Conservation (phyloP, 92 coral and sea anemone species). For the Chrysogorgia sp. region DNA sequence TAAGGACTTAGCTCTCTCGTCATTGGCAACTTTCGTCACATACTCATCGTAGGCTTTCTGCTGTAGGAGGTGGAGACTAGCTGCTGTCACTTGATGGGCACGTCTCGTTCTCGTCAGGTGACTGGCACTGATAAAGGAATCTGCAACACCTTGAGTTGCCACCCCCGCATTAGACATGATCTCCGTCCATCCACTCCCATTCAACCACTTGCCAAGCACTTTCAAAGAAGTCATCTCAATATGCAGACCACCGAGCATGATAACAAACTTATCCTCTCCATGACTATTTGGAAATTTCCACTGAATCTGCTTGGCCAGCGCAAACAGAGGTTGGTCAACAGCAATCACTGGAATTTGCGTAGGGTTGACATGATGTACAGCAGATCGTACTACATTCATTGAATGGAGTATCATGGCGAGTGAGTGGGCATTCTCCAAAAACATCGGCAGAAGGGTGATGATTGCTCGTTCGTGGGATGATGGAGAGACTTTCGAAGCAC, state of each 20-base stretch:
- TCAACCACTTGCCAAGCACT: slow-evolving; percentile 40
- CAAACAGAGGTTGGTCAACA: slow-evolving; percentile 51
- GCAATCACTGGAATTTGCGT: slow-evolving; percentile 42
- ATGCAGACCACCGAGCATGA: slow-evolving; percentile 54
- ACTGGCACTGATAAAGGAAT: slow-evolving; percentile 32
- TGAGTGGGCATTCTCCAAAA: slow-evolving; percentile 47
- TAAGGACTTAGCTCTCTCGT: slow-evolving; percentile 8
- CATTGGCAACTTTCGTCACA: neutral
- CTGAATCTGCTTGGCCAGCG: slow-evolving; percentile 51
- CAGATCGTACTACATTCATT: slow-evolving; percentile 20
- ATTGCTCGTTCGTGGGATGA: too few relatives aligned
- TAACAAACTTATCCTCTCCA: slow-evolving; percentile 52
- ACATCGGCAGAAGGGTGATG: slow-evolving; percentile 46
- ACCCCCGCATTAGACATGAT: slow-evolving; percentile 3
- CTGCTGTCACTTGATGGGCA: slow-evolving; percentile 43
- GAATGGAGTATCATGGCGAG: slow-evolving; percentile 45
- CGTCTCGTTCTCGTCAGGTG: slow-evolving; percentile 38
- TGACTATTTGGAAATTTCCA: slow-evolving; percentile 22
- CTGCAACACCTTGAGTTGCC: slow-evolving; percentile 32
- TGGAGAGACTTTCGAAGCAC: slow-evolving; percentile 30
- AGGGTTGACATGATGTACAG: slow-evolving; percentile 49
- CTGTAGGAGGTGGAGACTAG: slow-evolving; percentile 17
- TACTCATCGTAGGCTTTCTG: too few relatives aligned
- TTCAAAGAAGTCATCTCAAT: slow-evolving; percentile 42
- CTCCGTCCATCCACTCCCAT: slow-evolving; percentile 20